Evolutionary conservation across 2,797 vertebrate species (phyloP).

Genomic region (Aphelocoma californica): DNA sequence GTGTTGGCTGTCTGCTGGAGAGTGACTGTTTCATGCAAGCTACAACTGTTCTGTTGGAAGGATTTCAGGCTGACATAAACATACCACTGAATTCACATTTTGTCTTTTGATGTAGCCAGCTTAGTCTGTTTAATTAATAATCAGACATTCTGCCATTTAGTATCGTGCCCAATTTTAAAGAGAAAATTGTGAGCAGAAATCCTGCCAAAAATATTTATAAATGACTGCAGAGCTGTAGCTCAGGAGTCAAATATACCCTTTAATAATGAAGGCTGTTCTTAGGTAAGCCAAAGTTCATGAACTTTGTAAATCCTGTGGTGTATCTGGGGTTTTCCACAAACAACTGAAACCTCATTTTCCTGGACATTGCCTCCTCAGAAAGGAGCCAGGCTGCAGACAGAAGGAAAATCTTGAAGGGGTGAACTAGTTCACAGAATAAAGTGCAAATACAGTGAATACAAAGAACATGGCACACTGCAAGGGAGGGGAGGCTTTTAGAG

Average conservation of each 20-base stretch:
- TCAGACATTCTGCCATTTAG: not conserved
- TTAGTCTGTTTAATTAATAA: not conserved
- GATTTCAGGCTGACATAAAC: constrained; percentile 2
- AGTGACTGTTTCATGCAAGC: not conserved
- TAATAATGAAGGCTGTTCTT: not conserved
- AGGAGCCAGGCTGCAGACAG: not conserved
- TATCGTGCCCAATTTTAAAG: not conserved
- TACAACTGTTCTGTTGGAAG: constrained; percentile 13
- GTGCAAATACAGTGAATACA: not conserved
- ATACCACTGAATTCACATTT: not conserved
- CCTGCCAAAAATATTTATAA: not conserved
- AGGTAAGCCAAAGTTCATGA: not conserved
- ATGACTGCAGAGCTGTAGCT: not conserved
- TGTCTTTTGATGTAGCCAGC: not conserved
- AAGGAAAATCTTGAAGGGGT: not conserved
- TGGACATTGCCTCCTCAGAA: not conserved
- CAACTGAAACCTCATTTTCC: not conserved
- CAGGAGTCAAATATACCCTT: not conserved
- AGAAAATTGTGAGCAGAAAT: not conserved
- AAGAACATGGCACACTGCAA: not conserved
- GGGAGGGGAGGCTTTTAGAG: not conserved
- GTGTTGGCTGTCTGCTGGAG: not conserved
- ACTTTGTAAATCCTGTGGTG: not conserved
- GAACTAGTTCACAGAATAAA: not conserved
- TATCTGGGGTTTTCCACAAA: not conserved